phyloP scores from a whole-genome alignment of 2,113 vertebrate species.

The Apteryx mantelli region DNA sequence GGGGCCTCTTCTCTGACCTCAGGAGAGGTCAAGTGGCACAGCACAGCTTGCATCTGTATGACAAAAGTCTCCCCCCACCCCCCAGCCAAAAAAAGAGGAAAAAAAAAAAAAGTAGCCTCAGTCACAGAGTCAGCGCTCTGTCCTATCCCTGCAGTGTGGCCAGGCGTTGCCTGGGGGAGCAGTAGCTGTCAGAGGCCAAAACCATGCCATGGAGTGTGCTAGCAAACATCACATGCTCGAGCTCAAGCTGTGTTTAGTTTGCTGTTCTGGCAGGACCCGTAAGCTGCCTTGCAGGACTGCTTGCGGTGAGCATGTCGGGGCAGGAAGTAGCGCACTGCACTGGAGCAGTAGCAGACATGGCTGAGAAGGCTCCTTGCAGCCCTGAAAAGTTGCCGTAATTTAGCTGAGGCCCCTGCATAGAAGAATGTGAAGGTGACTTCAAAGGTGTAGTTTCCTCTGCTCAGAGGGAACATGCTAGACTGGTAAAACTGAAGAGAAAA shows the following conservation, averaged over 20 bases:
- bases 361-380: not conserved
- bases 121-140: not conserved
- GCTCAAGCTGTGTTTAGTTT: not conserved
- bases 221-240: not conserved
- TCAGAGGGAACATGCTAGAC: not conserved
- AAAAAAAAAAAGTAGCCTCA: not conserved
- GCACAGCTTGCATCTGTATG: not conserved
- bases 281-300: not conserved
- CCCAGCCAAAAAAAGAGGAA: not conserved
- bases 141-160: not conserved
- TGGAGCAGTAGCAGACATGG: not conserved
- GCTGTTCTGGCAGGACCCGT: not conserved
- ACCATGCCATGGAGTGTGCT: not conserved
- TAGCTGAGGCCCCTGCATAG: not conserved
- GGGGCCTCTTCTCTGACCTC: not conserved
- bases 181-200: not conserved
- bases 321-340: accelerated
- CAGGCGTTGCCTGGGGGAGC: not conserved
- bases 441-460: not conserved
- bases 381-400: not conserved
- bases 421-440: not conserved
- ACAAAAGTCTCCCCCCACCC: not conserved
- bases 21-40: not conserved
- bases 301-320: not conserved
- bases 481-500: not conserved